Conservation (phyloP, 2,888 invertebrate species). For the Myopa tessellatipennis region DNA sequence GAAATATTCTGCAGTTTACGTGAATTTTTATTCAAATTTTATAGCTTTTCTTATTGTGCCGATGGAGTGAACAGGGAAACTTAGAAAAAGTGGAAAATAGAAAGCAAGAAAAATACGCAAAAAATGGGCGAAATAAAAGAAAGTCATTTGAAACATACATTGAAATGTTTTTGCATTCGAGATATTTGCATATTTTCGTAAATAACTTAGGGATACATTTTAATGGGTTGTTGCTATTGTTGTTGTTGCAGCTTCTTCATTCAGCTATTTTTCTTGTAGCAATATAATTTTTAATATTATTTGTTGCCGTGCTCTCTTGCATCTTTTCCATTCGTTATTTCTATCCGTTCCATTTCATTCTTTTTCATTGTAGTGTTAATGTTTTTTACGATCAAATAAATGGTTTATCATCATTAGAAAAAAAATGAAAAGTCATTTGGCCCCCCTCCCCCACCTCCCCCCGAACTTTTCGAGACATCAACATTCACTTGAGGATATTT, state of each 20-base stretch:
- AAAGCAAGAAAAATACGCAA: not conserved
- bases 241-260: not conserved
- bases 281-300: conserved; percentile 19
- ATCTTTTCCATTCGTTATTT: not conserved
- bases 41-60: conserved; percentile 40
- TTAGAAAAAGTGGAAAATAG: not conserved
- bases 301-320: not conserved
- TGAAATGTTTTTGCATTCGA: not conserved
- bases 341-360: not conserved
- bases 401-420: not conserved
- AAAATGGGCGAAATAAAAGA: not conserved
- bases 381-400: conserved; percentile 27
- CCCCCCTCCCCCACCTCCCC: not conserved
- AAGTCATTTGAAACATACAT: conserved; percentile 36
- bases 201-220: not conserved
- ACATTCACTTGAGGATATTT: conserved; percentile 16
- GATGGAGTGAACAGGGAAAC: not conserved
- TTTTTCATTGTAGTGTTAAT: conserved; percentile 16
- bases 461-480: too few relatives aligned
- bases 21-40: conserved; percentile 53
- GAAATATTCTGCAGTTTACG: conserved; percentile 49
- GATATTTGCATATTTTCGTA: conserved; percentile 30
- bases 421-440: too few relatives aligned
- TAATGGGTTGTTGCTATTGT: not conserved
- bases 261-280: conserved; percentile 19